Percentiles rank a stretch among this genome's conserved stretches.
These are phyloP conservation scores for Paramuricea clavata DNA, from an alignment of 92 coral and sea anemone genomes.

Conservation along the genomic window DNA sequence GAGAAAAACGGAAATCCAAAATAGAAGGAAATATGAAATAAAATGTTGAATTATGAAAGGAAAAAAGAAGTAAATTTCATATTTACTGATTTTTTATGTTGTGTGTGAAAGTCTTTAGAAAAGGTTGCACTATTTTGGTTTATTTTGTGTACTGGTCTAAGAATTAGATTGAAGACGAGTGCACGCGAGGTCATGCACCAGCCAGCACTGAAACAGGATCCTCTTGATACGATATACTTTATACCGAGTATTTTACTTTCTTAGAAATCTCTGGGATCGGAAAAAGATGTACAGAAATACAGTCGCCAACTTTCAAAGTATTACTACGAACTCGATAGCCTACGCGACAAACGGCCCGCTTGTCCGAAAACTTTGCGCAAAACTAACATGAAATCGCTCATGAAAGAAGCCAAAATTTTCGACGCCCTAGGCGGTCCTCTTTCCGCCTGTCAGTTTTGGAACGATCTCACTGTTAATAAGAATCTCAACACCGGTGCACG, in stretches of 20 bases:
- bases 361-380: conserved; percentile 31
- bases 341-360: conserved; percentile 31
- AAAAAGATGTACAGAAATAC: not conserved
- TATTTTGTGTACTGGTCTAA: too few species aligned
- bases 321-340: conserved; percentile 8
- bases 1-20: too few species aligned
- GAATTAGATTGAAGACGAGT: too few species aligned
- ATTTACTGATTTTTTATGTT: too few species aligned
- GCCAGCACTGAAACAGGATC: too few species aligned
- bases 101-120: too few species aligned
- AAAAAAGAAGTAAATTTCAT: too few species aligned
- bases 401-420: conserved; percentile 4
- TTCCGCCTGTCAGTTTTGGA: conserved; percentile 46
- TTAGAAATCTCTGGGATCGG: not conserved
- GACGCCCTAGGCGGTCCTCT: conserved; percentile 28
- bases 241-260: not conserved
- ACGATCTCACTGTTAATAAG: conserved; percentile 38
- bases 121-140: too few species aligned
- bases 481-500: conserved; percentile 30
- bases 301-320: conserved; percentile 11
- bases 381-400: conserved; percentile 6
- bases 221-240: too few species aligned
- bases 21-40: too few species aligned
- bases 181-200: too few species aligned
- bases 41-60: too few species aligned